phyloP scores from a whole-genome alignment of 2,113 vertebrate species.

The Clarias batrachus region DNA sequence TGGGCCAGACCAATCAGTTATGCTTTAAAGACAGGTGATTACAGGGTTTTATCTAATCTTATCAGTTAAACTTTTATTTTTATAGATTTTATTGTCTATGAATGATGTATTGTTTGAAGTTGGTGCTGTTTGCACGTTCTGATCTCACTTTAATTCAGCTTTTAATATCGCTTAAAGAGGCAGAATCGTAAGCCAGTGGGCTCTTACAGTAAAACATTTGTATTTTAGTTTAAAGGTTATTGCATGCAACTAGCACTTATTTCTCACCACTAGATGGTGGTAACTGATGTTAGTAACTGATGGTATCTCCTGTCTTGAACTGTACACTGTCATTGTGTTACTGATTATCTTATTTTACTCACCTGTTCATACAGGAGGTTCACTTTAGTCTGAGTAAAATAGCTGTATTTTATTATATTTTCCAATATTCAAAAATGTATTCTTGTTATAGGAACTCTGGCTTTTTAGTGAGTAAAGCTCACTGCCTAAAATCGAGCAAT shows the following conservation, averaged over 20 bases:
- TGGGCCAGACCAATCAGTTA: constrained; percentile 20
- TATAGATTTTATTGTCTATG: not conserved
- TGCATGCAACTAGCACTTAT: not conserved
- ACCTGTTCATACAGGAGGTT: not conserved
- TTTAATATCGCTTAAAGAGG: not conserved
- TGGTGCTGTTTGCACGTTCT: not conserved
- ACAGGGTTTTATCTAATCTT: not conserved
- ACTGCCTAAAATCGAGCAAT: not conserved
- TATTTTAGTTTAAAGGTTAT: not conserved
- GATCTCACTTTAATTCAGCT: not conserved
- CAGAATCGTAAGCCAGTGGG: not conserved
- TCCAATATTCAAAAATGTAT: not conserved
- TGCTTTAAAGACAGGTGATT: constrained; percentile 9
- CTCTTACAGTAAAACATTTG: not conserved
- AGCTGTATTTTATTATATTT: not conserved
- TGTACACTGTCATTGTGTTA: constrained; percentile 22
- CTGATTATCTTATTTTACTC: constrained; percentile 58
- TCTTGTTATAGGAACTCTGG: not conserved
- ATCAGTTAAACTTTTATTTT: constrained; percentile 9
- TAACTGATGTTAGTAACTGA: constrained; percentile 48
- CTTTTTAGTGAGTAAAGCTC: not conserved
- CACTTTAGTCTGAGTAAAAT: not conserved
- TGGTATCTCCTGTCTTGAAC: constrained; percentile 61
- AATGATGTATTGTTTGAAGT: constrained; percentile 8
- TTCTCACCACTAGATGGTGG: constrained; percentile 66